Base-by-base conservation (phyloP, 1,140 invertebrate species). In the Stegodyphus dumicola region DNA sequence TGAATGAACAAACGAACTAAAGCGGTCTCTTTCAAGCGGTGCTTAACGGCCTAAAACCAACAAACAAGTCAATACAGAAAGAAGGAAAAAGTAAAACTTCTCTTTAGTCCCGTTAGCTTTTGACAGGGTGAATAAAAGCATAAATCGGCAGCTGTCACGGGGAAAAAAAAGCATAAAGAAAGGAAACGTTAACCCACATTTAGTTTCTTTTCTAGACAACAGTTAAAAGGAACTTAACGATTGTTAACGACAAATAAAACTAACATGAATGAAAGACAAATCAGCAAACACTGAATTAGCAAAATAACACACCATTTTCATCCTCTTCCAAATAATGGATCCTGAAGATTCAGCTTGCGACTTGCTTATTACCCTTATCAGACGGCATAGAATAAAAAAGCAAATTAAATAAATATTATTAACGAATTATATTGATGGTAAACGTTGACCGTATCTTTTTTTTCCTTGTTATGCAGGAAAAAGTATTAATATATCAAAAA, bases 131-230 rank as follows among this genome's bases (percentile, higher is more conserved):
- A 75, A 75, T 74, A 74, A 75, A 60, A 75, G 17, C 53, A 75
- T 75, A 75, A 75, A 75, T 75, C 73, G 73, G 54, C 73, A 60
- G 73, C 52, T 60, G 73, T 75, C 73, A 75, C 54, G 73, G 9
- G 13, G 48, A 49, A 53, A n/a, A 17, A 15, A 74, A 10, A 54
- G 6, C 33, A 33, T 5, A 52, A 54, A 15, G 13, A 52, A 75
- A 56, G 53, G 53, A 75, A 75, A 75, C 13, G 54, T 17, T 75
- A 75, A 75, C 73, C 73, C 73, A 75, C 52, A 54, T 75, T 15
- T 60, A 15, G 56, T 15, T 11, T 60, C 33, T 7, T 18, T 9
- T 60, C 18, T 75, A 18, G 33, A 54, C 52, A 75, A 60, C 51
- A 18, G 56, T n/a, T 48, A 48, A 53, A 56, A 18, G n/a, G 54